A percentile compares a stretch with the other conserved stretches of the same genome.
Conservation (phyloP, 37 sponge, comb jelly and placozoan genomes). For the Amphimedon queenslandica region DNA sequence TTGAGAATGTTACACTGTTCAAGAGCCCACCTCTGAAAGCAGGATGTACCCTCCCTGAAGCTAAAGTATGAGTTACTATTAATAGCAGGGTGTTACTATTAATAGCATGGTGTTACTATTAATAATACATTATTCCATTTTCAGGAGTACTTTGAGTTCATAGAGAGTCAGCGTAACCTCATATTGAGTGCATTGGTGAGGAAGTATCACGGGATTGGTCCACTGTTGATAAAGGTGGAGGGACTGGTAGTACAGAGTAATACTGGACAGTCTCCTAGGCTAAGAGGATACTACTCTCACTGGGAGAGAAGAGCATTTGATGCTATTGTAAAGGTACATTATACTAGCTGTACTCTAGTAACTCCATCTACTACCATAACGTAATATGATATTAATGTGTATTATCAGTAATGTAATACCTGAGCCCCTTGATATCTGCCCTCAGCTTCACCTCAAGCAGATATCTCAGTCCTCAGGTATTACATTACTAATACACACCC, state of each 20-base stretch:
- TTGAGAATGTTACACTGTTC: constrained; percentile 81
- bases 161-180: constrained; percentile 59
- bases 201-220: constrained; percentile 96
- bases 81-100: neutral
- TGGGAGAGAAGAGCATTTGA: constrained; percentile 92
- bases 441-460: too few relatives aligned
- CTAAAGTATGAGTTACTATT: constrained; percentile 56
- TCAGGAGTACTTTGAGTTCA: constrained; percentile 90
- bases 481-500: too few relatives aligned
- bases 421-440: too few relatives aligned
- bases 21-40: constrained; percentile 66
- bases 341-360: neutral
- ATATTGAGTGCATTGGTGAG: constrained; percentile 58
- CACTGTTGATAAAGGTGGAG: constrained; percentile 97
- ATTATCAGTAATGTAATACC: too few relatives aligned
- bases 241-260: constrained; percentile 92
- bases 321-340: constrained; percentile 61
- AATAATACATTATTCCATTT: neutral
- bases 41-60: constrained; percentile 74
- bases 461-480: too few relatives aligned
- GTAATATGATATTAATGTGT: too few relatives aligned
- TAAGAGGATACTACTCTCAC: constrained; percentile 78
- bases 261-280: constrained; percentile 80
- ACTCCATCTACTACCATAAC: too few relatives aligned
- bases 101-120: neutral